Evolutionary conservation across 2,113 vertebrate genomes (phyloP).

Genomic region (Triplophysa siluroides): DNA sequence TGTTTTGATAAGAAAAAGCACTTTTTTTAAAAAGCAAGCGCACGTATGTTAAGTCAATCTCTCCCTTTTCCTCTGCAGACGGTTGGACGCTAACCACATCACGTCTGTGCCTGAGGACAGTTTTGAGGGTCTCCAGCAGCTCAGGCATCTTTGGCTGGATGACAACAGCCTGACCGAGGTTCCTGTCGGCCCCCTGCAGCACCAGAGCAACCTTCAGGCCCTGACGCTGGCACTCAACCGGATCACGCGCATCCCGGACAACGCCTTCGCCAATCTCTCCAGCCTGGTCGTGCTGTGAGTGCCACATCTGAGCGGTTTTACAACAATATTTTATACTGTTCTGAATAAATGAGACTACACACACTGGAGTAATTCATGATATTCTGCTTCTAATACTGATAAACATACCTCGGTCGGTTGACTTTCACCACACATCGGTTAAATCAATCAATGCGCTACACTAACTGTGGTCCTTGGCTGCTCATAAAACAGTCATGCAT

Average conservation of each 20-base stretch:
- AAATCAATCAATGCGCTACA: constrained; percentile 40
- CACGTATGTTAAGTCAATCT: neutral
- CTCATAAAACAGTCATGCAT: constrained; percentile 24
- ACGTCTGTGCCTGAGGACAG: constrained; percentile 89
- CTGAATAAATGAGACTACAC: neutral
- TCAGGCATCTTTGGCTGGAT: constrained; percentile 95
- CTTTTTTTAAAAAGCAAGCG: neutral
- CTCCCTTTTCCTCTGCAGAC: constrained; percentile 67
- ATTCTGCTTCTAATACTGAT: constrained; percentile 27
- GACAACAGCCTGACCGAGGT: constrained; percentile 92
- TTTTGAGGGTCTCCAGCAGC: constrained; percentile 89
- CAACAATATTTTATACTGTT: neutral
- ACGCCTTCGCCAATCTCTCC: constrained; percentile 92
- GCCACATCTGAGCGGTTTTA: neutral
- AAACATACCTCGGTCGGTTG: constrained; percentile 7
- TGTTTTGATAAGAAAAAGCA: neutral
- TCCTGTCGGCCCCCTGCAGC: constrained; percentile 83
- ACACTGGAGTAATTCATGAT: neutral
- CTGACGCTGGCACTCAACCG: constrained; percentile 93
- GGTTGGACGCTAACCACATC: constrained; percentile 96
- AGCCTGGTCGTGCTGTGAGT: constrained; percentile 97
- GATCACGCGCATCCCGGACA: constrained; percentile 88
- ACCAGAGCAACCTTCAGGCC: constrained; percentile 90
- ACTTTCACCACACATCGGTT: constrained; percentile 42
- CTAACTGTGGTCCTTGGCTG: constrained; percentile 26